phyloP scores from a whole-genome alignment of 2,113 vertebrate species.

The Poeciliopsis retropinna region DNA sequence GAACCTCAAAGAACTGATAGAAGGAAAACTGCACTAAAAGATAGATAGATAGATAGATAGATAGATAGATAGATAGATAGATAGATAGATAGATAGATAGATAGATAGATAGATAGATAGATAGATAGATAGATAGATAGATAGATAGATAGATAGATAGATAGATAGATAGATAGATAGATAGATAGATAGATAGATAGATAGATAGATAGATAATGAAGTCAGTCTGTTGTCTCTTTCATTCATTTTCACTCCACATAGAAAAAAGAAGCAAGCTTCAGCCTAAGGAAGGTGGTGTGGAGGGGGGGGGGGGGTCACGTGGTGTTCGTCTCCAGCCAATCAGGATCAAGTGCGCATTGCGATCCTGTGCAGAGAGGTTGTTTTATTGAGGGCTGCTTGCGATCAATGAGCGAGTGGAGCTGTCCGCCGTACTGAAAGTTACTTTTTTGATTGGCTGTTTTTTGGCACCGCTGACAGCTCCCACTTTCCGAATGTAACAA shows the following conservation, averaged over 20 bases:
- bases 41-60: conserved; percentile 20
- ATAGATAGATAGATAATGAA: neutral
- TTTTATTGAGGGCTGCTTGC: conserved; percentile 64
- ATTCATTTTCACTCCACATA: conserved; percentile 48
- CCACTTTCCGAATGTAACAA: neutral
- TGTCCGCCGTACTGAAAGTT: conserved; percentile 61
- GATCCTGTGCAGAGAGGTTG: conserved; percentile 70
- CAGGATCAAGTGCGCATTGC: conserved; percentile 77
- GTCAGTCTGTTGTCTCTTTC: conserved; percentile 5
- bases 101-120: conserved; percentile 35
- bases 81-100: conserved; percentile 25
- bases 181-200: neutral
- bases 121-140: conserved; percentile 40
- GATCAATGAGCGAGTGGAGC: conserved; percentile 64
- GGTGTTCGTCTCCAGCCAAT: conserved; percentile 55
- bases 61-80: conserved; percentile 16
- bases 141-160: conserved; percentile 29
- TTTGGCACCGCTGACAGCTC: conserved; percentile 39
- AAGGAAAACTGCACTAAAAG: neutral
- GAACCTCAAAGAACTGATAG: neutral
- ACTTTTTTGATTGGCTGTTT: conserved; percentile 9
- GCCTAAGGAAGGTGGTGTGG: conserved; percentile 24
- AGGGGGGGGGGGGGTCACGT: conserved; percentile 59
- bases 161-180: conserved; percentile 13
- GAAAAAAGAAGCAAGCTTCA: conserved; percentile 20